Base-by-base conservation (phyloP, 2,888 invertebrate species). In the Serripes groenlandicus region DNA sequence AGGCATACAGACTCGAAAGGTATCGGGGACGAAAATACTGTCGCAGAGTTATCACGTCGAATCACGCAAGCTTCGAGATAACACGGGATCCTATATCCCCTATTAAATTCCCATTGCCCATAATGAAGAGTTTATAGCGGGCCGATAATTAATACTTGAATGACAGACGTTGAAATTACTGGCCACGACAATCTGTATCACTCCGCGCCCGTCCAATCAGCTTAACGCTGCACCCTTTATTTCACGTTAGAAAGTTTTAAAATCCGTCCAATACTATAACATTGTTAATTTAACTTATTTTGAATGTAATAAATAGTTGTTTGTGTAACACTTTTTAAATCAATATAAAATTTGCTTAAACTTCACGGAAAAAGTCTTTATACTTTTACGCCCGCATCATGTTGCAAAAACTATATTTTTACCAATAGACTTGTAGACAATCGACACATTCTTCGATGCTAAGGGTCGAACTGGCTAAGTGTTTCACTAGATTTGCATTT, bases 61-160 rank as follows among this genome's bases (percentile, higher is more conserved):
- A 69, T 84, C 84, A 84, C 84, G 84, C 81, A 81, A 84, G 75
- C 75, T 74, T 71, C 42, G 21, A 15, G 72, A 70, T 42, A 49
- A 49, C 74, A 52, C 78, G 66, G 70, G 72, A 84, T 81, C 77
- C 78, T 71, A 84, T 78, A 84, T 70, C 81, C 68, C 23, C 78
- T 75, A 80, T 84, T 78, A 84, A 84, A 84, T 81, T 80, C 84
- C 60, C 81, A 84, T 84, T 78, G 73, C 68, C 70, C 37, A 52
- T 71, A 74, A 74, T 76, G 70, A 70, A 68, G 70, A 72, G 82
- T 82, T 78, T 82, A 81, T 75, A 62, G 79, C 74, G 37, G 72
- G 71, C 62, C 58, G 81, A 84, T 81, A 84, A 81, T 81, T 81
- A 73, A 75, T 75, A 78, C 66, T 78, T 60, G 72, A 74, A 70